phyloP scores from a whole-genome alignment of 2,888 invertebrate genomes.

The Stramonita haemastoma region DNA sequence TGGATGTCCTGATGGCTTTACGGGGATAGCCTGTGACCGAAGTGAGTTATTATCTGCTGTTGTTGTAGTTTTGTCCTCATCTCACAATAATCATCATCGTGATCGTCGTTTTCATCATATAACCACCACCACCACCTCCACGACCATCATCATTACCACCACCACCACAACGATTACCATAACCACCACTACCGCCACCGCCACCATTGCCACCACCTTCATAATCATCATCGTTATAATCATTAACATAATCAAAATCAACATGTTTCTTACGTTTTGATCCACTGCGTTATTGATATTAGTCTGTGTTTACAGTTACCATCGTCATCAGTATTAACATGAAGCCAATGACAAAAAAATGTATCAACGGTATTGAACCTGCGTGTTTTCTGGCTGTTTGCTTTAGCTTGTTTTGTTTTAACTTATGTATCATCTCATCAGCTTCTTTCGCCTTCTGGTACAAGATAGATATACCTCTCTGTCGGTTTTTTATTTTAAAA shows the following conservation, averaged over 20 bases:
- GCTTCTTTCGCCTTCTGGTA: too few species aligned
- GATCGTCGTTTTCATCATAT: not conserved
- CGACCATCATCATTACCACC: not conserved
- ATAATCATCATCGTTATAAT: not conserved
- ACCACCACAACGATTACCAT: not conserved
- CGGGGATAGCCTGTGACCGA: constrained; percentile 28
- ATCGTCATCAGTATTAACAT: not conserved
- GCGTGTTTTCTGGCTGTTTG: too few species aligned
- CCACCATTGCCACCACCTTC: not conserved
- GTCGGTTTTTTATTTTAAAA: too few species aligned
- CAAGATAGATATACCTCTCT: too few species aligned
- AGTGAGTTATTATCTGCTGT: not conserved
- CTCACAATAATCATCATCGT: not conserved
- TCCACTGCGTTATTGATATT: not conserved
- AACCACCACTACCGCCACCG: not conserved
- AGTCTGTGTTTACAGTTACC: not conserved
- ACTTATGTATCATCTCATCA: too few species aligned
- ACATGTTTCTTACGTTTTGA: not conserved
- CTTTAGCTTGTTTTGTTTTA: too few species aligned
- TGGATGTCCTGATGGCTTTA: constrained; percentile 41
- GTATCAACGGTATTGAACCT: too few species aligned
- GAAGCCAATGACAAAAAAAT: too few species aligned
- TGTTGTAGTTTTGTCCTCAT: not conserved
- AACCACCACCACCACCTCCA: too few species aligned
- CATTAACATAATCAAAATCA: not conserved